phyloP scores from a whole-genome alignment of 2,113 vertebrate species.

The Amazona guildingii region DNA sequence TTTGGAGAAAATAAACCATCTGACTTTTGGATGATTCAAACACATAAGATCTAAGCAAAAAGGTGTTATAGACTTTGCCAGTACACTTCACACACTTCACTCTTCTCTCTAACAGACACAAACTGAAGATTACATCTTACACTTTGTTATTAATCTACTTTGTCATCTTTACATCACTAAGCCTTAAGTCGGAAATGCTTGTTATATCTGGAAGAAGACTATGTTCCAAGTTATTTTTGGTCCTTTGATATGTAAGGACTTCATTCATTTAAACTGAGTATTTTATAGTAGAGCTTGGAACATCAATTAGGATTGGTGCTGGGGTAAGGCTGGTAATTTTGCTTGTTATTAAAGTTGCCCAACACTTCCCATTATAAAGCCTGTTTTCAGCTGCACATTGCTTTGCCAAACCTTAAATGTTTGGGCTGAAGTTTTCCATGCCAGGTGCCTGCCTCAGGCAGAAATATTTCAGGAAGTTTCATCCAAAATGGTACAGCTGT shows the following conservation, averaged over 20 bases:
- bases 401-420: conserved; percentile 46
- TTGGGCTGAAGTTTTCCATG: conserved; percentile 55
- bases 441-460: conserved; percentile 57
- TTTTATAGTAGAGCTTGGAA: conserved; percentile 43
- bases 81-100: neutral
- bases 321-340: conserved; percentile 36
- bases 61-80: neutral
- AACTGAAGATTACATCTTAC: conserved; percentile 54
- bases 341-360: conserved; percentile 36
- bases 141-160: conserved; percentile 54
- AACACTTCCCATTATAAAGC: conserved; percentile 30
- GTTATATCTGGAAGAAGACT: conserved; percentile 63
- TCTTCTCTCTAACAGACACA: conserved; percentile 35
- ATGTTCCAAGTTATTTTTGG: conserved; percentile 60
- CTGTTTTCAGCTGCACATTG: neutral
- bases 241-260: conserved; percentile 54
- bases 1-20: conserved; percentile 35
- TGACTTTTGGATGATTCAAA: conserved; percentile 42
- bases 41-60: neutral
- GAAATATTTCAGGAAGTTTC: conserved; percentile 54
- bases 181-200: conserved; percentile 47
- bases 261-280: conserved; percentile 46
- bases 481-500: conserved; percentile 52
- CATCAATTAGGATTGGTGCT: conserved; percentile 6
- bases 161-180: conserved; percentile 65